phyloP scores from a whole-genome alignment of 2,797 vertebrate species.

The Rhodeus uyekii region DNA sequence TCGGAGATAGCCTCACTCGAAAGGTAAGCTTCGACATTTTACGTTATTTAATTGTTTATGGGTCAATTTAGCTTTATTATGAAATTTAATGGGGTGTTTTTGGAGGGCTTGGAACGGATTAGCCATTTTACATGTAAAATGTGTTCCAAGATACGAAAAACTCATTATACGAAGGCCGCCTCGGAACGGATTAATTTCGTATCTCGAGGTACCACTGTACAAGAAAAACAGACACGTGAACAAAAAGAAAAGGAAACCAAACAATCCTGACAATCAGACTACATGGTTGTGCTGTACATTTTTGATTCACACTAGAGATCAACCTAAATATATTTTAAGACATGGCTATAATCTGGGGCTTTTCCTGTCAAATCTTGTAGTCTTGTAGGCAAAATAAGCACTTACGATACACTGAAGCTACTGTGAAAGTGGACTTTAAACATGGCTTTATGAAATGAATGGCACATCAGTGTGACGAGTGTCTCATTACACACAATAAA shows the following conservation, averaged over 20 bases:
- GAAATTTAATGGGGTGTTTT: no score
- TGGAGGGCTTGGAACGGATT: no score
- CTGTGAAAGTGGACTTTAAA: neutral
- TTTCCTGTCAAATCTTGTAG: neutral
- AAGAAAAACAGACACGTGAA: neutral
- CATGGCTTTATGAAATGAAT: neutral
- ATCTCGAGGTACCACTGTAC: no score
- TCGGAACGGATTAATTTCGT: no score
- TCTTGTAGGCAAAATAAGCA: neutral
- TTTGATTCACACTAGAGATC: neutral
- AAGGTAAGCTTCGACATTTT: no score
- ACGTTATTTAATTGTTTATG: no score
- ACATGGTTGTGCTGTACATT: neutral
- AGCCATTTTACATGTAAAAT: no score
- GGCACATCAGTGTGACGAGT: neutral
- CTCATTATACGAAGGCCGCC: no score
- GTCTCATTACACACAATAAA: constrained; percentile 14
- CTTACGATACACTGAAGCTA: neutral
- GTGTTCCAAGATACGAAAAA: no score
- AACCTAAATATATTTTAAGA: neutral
- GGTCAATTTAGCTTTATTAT: no score
- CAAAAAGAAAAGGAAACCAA: neutral
- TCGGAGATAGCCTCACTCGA: no score
- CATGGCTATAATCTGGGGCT: neutral
- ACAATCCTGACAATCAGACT: neutral